phyloP scores from a whole-genome alignment of 2,888 invertebrate species.

The Caenorhabditis auriculariae region DNA sequence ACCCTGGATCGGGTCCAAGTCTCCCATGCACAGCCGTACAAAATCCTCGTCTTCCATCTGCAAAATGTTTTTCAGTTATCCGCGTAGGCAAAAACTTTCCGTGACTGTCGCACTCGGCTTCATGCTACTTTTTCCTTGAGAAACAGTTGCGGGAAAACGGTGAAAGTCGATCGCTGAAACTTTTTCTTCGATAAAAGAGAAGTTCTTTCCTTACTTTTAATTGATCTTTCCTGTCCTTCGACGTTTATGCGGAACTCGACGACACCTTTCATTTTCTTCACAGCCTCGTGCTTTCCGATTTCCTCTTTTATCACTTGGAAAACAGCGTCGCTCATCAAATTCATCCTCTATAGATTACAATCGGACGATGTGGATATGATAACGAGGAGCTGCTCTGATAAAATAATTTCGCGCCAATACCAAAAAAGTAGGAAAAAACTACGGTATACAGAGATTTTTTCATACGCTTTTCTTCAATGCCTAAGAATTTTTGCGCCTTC shows the following conservation, averaged over 20 bases:
- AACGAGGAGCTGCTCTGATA: too few relatives aligned
- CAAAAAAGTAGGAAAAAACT: too few relatives aligned
- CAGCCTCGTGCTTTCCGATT: slow-evolving; percentile 2
- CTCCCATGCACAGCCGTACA: slow-evolving; percentile 6
- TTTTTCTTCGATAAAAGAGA: background rate
- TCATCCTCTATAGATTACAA: too few relatives aligned
- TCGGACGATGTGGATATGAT: too few relatives aligned
- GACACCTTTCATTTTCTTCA: slow-evolving; percentile 8
- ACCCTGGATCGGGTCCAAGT: slow-evolving; percentile 10
- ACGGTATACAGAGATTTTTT: too few relatives aligned
- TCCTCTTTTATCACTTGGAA: slow-evolving; percentile 10
- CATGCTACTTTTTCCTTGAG: background rate
- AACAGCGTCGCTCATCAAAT: too few relatives aligned
- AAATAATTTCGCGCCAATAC: too few relatives aligned
- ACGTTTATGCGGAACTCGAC: slow-evolving; percentile 10
- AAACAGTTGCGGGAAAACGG: slow-evolving; percentile 3
- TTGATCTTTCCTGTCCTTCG: background rate
- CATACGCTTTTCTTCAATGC: too few relatives aligned
- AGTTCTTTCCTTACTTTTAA: slow-evolving; percentile 2
- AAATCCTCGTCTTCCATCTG: slow-evolving; percentile 11
- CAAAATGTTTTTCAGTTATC: background rate
- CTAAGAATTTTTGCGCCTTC: too few relatives aligned
- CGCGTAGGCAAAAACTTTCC: slow-evolving; percentile 3
- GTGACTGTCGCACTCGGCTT: slow-evolving; percentile 6
- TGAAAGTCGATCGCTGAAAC: slow-evolving; percentile 10